These are phyloP conservation scores for Grallaria varia DNA, from an alignment of 2,113 vertebrate genomes.

Conservation along the genomic window DNA sequence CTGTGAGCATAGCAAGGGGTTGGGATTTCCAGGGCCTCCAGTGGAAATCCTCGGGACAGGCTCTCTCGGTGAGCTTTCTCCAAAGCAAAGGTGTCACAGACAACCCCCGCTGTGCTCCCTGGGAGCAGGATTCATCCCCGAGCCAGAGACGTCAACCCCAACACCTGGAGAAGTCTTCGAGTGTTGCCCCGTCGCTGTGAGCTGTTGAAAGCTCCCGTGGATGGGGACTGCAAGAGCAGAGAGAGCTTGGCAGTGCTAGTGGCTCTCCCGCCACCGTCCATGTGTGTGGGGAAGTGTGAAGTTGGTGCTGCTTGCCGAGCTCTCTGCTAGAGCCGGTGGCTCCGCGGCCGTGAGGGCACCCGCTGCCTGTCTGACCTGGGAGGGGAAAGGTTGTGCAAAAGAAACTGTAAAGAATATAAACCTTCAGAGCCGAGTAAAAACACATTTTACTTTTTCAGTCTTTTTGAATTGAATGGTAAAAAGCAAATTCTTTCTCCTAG, in stretches of 20 bases:
- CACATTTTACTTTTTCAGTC: constrained; percentile 52
- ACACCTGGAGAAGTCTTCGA: background rate
- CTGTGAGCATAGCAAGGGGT: background rate
- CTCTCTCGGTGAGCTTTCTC: background rate
- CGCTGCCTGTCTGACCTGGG: background rate
- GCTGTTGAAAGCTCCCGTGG: background rate
- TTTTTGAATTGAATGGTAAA: constrained; percentile 53
- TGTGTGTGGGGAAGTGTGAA: background rate
- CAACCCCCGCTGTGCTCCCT: rapidly evolving
- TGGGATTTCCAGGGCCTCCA: background rate
- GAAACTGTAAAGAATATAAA: constrained; percentile 61
- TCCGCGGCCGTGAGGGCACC: rapidly evolving
- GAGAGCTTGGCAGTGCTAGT: background rate
- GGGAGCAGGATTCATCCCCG: background rate
- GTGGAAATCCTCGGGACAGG: background rate
- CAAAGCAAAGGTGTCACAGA: background rate
- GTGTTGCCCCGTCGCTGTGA: rapidly evolving
- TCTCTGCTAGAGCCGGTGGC: background rate
- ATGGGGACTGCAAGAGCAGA: rapidly evolving
- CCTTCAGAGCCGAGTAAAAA: constrained; percentile 50
- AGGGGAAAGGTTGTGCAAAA: constrained; percentile 26
- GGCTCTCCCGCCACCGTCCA: background rate
- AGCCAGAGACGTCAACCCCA: rapidly evolving
- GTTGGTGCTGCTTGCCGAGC: background rate
- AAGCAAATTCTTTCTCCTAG: constrained; percentile 64